phyloP scores from a whole-genome alignment of 2,113 vertebrate species.

The Misgurnus anguillicaudatus region DNA sequence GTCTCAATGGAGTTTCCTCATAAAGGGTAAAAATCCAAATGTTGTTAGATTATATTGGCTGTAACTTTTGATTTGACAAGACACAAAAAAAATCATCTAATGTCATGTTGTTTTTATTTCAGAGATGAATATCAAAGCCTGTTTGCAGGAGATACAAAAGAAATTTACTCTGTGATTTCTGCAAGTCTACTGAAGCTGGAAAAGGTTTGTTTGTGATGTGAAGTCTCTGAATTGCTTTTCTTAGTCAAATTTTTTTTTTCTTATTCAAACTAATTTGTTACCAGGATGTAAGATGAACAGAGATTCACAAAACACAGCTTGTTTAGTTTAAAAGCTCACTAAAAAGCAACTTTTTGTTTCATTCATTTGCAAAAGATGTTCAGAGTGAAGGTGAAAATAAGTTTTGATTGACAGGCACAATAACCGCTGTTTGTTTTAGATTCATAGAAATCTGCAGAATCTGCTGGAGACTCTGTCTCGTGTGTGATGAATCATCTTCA shows the following conservation, averaged over 20 bases:
- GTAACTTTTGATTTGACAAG: too few species aligned
- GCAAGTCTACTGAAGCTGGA: conserved; percentile 88
- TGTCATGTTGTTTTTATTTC: not conserved
- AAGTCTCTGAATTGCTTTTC: too few species aligned
- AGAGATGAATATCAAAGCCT: conserved; percentile 51
- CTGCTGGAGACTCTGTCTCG: conserved; percentile 75
- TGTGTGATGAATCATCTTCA: not conserved
- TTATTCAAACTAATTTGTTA: too few species aligned
- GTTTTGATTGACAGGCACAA: too few species aligned
- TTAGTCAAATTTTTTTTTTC: too few species aligned
- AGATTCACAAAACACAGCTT: too few species aligned
- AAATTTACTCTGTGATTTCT: conserved; percentile 85
- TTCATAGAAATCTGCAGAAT: conserved; percentile 87
- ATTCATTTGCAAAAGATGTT: not conserved
- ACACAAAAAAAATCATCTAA: too few species aligned
- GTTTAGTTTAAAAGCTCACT: too few species aligned
- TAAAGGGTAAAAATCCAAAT: conserved; percentile 75
- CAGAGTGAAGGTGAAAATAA: too few species aligned
- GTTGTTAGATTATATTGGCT: too few species aligned
- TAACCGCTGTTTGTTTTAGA: conserved; percentile 68
- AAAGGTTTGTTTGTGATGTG: conserved; percentile 78
- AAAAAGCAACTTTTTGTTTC: too few species aligned
- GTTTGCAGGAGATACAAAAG: conserved; percentile 64
- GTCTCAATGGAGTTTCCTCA: conserved; percentile 74
- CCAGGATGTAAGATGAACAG: too few species aligned